Conservation (phyloP, 2,888 invertebrate species). For the Anarsia innoxiella region DNA sequence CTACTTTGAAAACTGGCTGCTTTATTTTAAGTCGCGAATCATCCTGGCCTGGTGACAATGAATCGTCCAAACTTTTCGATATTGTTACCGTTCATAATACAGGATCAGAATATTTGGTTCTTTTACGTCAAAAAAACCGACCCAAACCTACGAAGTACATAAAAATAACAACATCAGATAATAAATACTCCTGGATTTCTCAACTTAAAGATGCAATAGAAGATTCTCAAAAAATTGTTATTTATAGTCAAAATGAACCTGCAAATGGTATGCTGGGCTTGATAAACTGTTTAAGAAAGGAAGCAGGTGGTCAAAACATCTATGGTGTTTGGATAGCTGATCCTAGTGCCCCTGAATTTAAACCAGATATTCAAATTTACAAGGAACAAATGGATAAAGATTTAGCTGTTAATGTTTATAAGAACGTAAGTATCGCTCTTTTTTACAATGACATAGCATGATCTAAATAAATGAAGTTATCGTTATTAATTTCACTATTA, state of each 20-base stretch:
- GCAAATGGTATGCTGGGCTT: conserved; percentile 90
- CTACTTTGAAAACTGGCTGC: conserved; percentile 72
- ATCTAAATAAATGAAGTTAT: not conserved
- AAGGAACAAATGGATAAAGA: conserved; percentile 80
- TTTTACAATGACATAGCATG: not conserved
- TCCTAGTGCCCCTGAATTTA: conserved; percentile 78
- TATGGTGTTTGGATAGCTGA: conserved; percentile 79
- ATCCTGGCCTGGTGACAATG: conserved; percentile 52
- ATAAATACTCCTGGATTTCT: conserved; percentile 70
- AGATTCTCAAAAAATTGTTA: conserved; percentile 68
- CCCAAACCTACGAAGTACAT: conserved; percentile 62
- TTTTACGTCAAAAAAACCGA: conserved; percentile 65
- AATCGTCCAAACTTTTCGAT: conserved; percentile 48
- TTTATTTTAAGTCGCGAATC: conserved; percentile 78
- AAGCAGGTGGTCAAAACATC: conserved; percentile 81
- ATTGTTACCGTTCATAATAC: conserved; percentile 64
- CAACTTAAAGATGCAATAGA: conserved; percentile 56
- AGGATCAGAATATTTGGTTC: conserved; percentile 66
- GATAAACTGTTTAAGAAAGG: conserved; percentile 88
- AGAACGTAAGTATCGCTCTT: conserved; percentile 56
- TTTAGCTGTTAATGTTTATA: conserved; percentile 85
- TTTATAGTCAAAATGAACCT: conserved; percentile 80
- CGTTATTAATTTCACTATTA: not conserved
- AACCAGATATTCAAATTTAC: conserved; percentile 78
- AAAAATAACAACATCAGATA: conserved; percentile 49